These are phyloP conservation scores for Tenrec ecaudatus DNA, from an alignment of 2,113 vertebrate genomes.

Conservation along the genomic window DNA sequence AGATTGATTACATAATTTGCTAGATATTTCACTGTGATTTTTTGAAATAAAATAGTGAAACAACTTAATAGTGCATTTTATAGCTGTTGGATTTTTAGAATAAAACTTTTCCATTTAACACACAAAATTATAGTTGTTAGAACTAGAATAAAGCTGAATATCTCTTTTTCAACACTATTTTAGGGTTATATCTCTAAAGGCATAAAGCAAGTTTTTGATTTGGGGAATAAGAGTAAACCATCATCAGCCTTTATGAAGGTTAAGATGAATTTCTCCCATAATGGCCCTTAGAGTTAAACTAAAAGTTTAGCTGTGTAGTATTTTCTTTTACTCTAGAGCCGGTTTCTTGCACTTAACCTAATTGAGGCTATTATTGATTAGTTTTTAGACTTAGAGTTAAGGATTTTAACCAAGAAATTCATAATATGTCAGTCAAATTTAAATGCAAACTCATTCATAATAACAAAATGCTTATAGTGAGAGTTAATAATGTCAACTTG, in stretches of 20 bases:
- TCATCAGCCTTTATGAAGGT: not conserved
- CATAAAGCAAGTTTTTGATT: not conserved
- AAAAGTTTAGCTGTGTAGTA: not conserved
- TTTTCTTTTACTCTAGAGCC: not conserved
- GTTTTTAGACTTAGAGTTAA: too few species aligned
- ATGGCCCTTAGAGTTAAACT: not conserved
- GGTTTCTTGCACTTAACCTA: not conserved
- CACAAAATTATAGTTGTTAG: not conserved
- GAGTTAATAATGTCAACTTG: too few species aligned
- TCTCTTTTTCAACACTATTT: not conserved
- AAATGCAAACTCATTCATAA: not conserved
- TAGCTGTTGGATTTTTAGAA: not conserved
- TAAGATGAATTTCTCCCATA: not conserved
- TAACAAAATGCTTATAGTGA: not conserved
- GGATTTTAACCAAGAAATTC: too few species aligned
- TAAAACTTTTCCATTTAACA: not conserved
- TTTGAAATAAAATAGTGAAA: not conserved
- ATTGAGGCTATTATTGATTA: not conserved
- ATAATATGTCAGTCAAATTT: not conserved
- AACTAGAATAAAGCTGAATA: not conserved
- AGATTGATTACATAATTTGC: not conserved
- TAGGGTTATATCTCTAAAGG: not conserved
- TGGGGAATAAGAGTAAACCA: not conserved
- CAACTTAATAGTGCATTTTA: too few species aligned
- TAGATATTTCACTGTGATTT: conserved; percentile 6